Conservation (phyloP, 1,140 invertebrate genomes). For the Tetramorium simillimum region DNA sequence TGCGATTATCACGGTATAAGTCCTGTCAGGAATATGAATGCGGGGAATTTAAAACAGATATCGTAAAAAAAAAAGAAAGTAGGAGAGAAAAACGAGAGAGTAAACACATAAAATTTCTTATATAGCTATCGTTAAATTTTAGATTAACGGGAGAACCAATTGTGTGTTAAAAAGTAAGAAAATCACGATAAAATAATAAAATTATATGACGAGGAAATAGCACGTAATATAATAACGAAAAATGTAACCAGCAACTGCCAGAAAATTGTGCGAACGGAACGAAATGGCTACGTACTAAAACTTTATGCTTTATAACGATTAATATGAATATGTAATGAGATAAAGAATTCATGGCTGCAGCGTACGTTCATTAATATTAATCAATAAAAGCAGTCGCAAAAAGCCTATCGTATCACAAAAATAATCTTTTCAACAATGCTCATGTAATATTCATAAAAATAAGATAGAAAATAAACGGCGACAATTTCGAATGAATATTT, state of each 20-base stretch:
- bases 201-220: background rate
- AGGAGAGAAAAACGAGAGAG: background rate
- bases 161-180: background rate
- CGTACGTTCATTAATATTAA: constrained; percentile 17
- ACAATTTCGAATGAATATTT: background rate
- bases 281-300: background rate
- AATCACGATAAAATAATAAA: background rate
- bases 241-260: background rate
- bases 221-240: background rate
- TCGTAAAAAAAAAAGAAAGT: background rate
- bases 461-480: background rate
- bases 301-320: background rate
- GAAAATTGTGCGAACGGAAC: background rate
- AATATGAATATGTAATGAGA: background rate
- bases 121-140: background rate
- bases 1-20: background rate
- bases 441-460: constrained; percentile 6
- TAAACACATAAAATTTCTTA: background rate
- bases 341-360: background rate
- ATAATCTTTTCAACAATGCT: background rate
- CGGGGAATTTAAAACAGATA: background rate
- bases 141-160: background rate
- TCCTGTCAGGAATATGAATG: background rate
- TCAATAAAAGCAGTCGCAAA: background rate
- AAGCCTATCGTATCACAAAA: background rate